Conservation (phyloP, 2,113 vertebrate species). For the Anarhynchus alexandrinus region DNA sequence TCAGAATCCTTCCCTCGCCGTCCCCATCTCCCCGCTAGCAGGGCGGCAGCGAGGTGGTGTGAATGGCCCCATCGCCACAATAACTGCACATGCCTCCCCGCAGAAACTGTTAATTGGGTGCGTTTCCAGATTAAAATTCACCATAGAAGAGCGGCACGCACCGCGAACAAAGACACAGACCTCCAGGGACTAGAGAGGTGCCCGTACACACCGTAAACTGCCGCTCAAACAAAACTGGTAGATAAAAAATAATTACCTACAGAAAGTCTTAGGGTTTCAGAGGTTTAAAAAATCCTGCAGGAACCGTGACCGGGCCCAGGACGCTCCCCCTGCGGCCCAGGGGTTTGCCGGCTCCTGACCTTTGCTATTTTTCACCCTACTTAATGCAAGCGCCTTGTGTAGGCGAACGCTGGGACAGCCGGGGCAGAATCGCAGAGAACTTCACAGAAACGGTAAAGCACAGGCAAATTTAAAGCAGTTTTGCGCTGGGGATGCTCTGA, state of each 20-base stretch:
- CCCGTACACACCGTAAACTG: accelerated
- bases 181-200: background rate
- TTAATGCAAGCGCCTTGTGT: conserved; percentile 60
- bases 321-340: background rate
- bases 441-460: background rate
- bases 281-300: background rate
- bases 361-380: conserved; percentile 55
- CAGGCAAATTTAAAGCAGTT: conserved; percentile 3
- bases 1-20: background rate
- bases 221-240: accelerated
- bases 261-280: background rate
- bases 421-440: conserved; percentile 47
- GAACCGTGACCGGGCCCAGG: background rate
- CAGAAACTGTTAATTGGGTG: background rate
- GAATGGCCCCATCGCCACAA: background rate
- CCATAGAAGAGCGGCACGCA: accelerated
- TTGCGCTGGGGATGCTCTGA: background rate
- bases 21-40: background rate
- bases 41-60: accelerated
- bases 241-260: background rate
- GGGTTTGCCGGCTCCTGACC: conserved; percentile 59
- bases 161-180: background rate
- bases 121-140: background rate
- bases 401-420: conserved; percentile 25
- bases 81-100: background rate